Base-by-base conservation (phyloP, 2,888 invertebrate species). In the Drosophila quinaria region DNA sequence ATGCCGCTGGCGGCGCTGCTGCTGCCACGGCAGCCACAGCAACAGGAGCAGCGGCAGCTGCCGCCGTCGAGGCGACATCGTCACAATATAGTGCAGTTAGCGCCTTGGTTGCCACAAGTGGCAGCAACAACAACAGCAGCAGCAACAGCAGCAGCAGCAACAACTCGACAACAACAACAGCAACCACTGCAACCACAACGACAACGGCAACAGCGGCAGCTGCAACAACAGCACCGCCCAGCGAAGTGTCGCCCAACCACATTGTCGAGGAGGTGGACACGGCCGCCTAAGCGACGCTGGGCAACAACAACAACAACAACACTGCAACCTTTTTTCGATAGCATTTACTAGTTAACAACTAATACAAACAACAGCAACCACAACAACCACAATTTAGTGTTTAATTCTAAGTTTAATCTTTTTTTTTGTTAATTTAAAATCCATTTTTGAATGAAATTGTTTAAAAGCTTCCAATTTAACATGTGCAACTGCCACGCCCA, bases 201-300 rank as follows among this genome's bases (percentile, higher is more conserved):
- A 64, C 86, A 33, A 69, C 82, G 33, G 62, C 74, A 42, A 63
- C 56, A 47, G 65, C 52, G 39, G 67, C 51, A 4, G 50, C 70
- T 1, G 13, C 66, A 11, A 49, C 67, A n/a, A 44, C 73, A 6
- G 54, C 78, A 33, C 78, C 74, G 25, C 76, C 90, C 25, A 92
- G 85, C 80, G 91, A 92, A 78, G 92, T 92, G 11, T 90, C 92
- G 35, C 91, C 92, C 33, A 92, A 92, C 72, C 93, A 92, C 58
- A 91, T 93, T 62, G 93, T 91, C 31, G 93, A 93, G 78, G 93
- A 93, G 78, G 93, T 93, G 33, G 92, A 93, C 71, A 92, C 92
- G 37, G 92, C 92, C 35, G 93, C 93, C 78, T 93, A 91, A 92
- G 42, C 9, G 22, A n/a, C 15, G 1, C 9, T 9, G 8, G 41